Evolutionary conservation across 1,140 invertebrate genomes (phyloP).

Genomic region (Ostrea edulis): DNA sequence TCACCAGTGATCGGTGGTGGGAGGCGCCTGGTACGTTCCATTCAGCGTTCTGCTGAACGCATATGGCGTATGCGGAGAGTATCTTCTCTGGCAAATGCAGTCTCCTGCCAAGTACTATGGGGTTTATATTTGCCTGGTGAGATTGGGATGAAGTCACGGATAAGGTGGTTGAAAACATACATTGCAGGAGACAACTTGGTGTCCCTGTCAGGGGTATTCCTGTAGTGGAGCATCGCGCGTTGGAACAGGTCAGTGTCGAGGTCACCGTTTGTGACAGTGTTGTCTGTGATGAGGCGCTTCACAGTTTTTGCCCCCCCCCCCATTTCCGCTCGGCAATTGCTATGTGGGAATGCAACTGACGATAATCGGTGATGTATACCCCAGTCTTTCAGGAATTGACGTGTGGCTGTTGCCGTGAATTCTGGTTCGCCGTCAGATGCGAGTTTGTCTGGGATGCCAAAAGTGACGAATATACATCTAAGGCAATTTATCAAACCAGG

Average conservation of each 20-base stretch:
- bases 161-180: slow-evolving; percentile 44
- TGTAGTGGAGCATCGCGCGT: slow-evolving; percentile 61
- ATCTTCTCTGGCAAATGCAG: slow-evolving; percentile 51
- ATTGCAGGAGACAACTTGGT: slow-evolving; percentile 57
- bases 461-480: slow-evolving; percentile 59
- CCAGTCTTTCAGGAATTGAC: slow-evolving; percentile 54
- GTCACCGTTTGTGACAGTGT: slow-evolving; percentile 45
- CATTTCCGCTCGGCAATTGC: slow-evolving; percentile 36
- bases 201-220: slow-evolving; percentile 62
- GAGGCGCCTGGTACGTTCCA: slow-evolving; percentile 58
- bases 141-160: slow-evolving; percentile 64
- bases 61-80: slow-evolving; percentile 63
- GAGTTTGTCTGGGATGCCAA: slow-evolving; percentile 59
- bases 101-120: slow-evolving; percentile 60
- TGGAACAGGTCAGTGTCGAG: slow-evolving; percentile 59
- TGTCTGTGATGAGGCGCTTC: neutral
- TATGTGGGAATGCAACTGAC: too few relatives aligned
- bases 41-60: slow-evolving; percentile 52
- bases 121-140: slow-evolving; percentile 55
- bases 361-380: slow-evolving; percentile 34
- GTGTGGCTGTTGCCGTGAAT: slow-evolving; percentile 51
- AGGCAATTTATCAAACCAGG: slow-evolving; percentile 53
- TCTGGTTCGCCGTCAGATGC: slow-evolving; percentile 58
- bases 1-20: slow-evolving; percentile 58
- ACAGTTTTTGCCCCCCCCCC: neutral